These are phyloP conservation scores for Vireo altiloquus DNA, from an alignment of 2,113 vertebrate genomes.

Conservation along the genomic window DNA sequence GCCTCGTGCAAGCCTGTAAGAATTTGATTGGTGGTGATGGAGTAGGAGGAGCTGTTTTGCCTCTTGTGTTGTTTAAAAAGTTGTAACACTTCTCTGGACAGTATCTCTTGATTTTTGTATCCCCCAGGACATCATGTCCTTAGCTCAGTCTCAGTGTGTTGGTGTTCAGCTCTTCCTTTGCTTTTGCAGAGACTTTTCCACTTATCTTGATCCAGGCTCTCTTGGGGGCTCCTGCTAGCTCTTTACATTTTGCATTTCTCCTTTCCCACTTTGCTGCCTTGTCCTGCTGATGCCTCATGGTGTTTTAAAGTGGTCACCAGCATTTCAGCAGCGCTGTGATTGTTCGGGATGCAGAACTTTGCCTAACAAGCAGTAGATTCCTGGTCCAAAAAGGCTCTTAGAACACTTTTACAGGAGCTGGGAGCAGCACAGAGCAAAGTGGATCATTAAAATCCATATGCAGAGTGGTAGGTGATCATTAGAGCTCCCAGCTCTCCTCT, in stretches of 20 bases:
- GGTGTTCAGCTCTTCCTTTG: neutral
- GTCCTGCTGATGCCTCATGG: neutral
- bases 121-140: neutral
- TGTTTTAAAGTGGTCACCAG: neutral
- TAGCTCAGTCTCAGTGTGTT: neutral
- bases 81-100: neutral
- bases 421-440: conserved; percentile 8
- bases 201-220: neutral
- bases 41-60: neutral
- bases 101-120: neutral
- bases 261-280: neutral
- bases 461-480: conserved; percentile 26
- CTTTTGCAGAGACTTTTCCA: neutral
- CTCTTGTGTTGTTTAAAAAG: neutral
- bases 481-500: conserved; percentile 7
- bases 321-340: fast-evolving
- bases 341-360: neutral
- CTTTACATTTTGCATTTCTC: neutral
- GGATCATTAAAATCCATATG: conserved; percentile 14
- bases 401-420: neutral
- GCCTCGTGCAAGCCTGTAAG: neutral
- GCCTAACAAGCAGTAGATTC: neutral
- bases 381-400: conserved; percentile 25
- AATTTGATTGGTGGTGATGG: neutral
- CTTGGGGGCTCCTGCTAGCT: neutral